Evolutionary conservation across 2,113 vertebrate species (phyloP), one percentile per base, ranked within the genome.

Genomic region (Cardinalis cardinalis): DNA sequence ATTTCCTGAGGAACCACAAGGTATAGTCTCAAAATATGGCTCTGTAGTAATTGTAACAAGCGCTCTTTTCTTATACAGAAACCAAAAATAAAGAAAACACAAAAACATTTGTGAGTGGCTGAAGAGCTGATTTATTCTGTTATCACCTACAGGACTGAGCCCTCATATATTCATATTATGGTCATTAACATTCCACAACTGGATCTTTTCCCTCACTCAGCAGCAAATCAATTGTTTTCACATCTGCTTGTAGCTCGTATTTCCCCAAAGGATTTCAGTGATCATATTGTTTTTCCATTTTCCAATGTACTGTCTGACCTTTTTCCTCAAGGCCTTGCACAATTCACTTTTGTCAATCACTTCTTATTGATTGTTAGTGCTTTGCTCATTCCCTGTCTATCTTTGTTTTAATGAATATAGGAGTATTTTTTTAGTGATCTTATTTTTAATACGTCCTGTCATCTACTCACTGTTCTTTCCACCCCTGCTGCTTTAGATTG

Each of bases 201-300:
- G 75, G 90, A 83, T 87, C 52, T 89, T 59, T 89, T 79, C 74
- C 46, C 91, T 88, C 76, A 84, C 56, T 75, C 59, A 55, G 34
- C 26, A 91, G 71, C 70, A 91, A 96, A 96, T 93, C 90, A 95
- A 90, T 93, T 82, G 52, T 86, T 94, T 95, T 92, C n/a, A 36
- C 76, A 89, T 77, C 76, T 88, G 78, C 79, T 59, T 74, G 46
- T 65, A 93, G 32, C 53, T 88, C 49, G 0, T 70, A 93, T 85
- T 93, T 95, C 84, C 90, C 90, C 79, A 79, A 74, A 95, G 82
- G 82, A 93, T 88, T 73, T 86, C 93, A 88, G 41, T 69, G 75
- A 93, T 84, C 52, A 63, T 69, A 89, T 29, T 84, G 84, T 58
- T 91, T 55, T 80, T 84, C 84, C 79, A 87, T 82, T 93, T 95